These are phyloP conservation scores for Synergus umbraculus DNA, from an alignment of 2,888 invertebrate genomes.

Conservation along the genomic window DNA sequence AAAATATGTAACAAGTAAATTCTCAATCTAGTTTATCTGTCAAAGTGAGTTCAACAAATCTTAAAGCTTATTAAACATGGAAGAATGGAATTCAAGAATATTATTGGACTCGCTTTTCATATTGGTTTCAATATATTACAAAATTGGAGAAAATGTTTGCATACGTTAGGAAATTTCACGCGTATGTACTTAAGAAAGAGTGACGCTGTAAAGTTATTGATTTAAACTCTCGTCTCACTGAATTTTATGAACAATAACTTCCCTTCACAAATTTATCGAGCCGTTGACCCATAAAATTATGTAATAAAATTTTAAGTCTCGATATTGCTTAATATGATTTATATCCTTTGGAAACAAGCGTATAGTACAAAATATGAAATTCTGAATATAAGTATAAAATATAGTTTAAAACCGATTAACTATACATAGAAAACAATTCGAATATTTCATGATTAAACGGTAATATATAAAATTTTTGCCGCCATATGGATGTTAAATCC, in stretches of 20 bases:
- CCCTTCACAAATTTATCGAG: slow-evolving; percentile 2
- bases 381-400: neutral
- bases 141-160: neutral
- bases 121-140: neutral
- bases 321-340: slow-evolving; percentile 11
- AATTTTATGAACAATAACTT: slow-evolving; percentile 31
- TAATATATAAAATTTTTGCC: neutral
- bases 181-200: slow-evolving; percentile 7
- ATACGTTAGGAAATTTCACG: neutral
- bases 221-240: neutral
- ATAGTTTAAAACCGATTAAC: neutral
- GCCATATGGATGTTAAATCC: neutral
- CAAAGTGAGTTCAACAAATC: neutral
- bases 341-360: neutral
- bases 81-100: neutral
- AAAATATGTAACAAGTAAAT: neutral
- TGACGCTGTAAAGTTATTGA: slow-evolving; percentile 11
- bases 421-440: too few relatives aligned
- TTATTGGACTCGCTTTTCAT: neutral
- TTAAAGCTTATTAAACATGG: neutral
- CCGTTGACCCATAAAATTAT: slow-evolving; percentile 5
- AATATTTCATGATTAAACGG: too few relatives aligned
- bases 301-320: slow-evolving; percentile 2
- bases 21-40: neutral
- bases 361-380: neutral